Conservation (phyloP, 2,888 invertebrate species). For the Candidula unifasciata region DNA sequence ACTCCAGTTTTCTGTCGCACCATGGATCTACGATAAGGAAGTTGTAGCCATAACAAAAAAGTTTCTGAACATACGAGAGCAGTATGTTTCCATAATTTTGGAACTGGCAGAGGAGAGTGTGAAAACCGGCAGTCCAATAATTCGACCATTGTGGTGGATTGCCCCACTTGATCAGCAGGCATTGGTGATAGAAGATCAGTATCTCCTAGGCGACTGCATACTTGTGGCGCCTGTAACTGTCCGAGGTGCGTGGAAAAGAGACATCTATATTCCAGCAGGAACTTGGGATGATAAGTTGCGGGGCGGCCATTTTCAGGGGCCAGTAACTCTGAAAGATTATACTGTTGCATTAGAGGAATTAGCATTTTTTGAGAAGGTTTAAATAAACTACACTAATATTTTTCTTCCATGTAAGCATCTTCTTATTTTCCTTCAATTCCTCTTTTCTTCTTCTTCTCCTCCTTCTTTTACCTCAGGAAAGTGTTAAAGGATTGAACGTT, state of each 20-base stretch:
- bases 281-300: slow-evolving; percentile 62
- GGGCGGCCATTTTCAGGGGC: slow-evolving; percentile 55
- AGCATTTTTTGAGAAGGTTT: slow-evolving; percentile 59
- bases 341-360: slow-evolving; percentile 63
- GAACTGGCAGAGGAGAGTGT: slow-evolving; percentile 64
- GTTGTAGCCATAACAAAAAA: slow-evolving; percentile 61
- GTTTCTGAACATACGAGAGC: slow-evolving; percentile 62
- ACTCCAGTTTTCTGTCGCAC: slow-evolving; percentile 86
- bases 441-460: too few relatives aligned
- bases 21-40: slow-evolving; percentile 78
- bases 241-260: slow-evolving; percentile 64
- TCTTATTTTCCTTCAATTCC: too few relatives aligned
- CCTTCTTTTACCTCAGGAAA: too few relatives aligned
- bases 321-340: slow-evolving; percentile 59
- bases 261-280: slow-evolving; percentile 71
- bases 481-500: too few relatives aligned
- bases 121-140: slow-evolving; percentile 84
- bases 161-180: slow-evolving; percentile 89
- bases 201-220: slow-evolving; percentile 72
- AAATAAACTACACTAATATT: background rate
- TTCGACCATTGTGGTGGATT: slow-evolving; percentile 92
- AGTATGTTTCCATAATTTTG: slow-evolving; percentile 62
- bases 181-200: slow-evolving; percentile 86
- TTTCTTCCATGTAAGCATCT: too few relatives aligned
- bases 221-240: slow-evolving; percentile 75